Base-by-base conservation (phyloP, 2,113 vertebrate species). In the Narcine bancroftii region DNA sequence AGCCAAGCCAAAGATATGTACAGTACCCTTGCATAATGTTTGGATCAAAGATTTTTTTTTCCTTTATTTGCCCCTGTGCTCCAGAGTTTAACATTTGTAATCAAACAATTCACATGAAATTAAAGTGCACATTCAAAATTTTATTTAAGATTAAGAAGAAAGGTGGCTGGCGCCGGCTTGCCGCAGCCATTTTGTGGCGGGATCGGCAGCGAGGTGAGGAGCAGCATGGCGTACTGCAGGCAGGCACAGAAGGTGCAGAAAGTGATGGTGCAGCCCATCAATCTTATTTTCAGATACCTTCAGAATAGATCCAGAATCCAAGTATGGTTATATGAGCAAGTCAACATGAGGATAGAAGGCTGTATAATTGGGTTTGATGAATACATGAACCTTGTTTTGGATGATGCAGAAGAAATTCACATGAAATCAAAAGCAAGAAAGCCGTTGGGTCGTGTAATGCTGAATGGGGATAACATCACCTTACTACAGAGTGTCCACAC, bases 311-410 rank as follows among this genome's bases (percentile, higher is more conserved):
- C 99, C 24, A 95, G 98, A 92, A 99, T 99, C 95, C 98, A 99
- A 93, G 98, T 99, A 60, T 99, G 99, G 99, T 95, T 99, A 63
- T 99, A 99, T 39, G 99, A 99, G 93, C 99, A 99, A 93, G 98
- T 99, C 93, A 99, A 99, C 95, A 99, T 99, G 98, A 95, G 98
- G 95, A 98, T 99, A 97, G 99, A 99, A 93, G 98, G 99, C 92
- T 99, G 99, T 94, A 99, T 99, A 94, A 99, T 99, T 93, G 99
- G 99, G n/a, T 99, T 99, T 95, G 99, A 99, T 95, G 99, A 99
- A 92, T 99, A 99, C 93, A 99, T 99, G 98, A 99, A 99, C 94
- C 94, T 99, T 93, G 99, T 99, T 93, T 96, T 98, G 94, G 99
- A 99, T 33, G 98, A 99, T 92, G 97, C 99, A 6, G 99, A 99